Evolutionary conservation across 2,797 vertebrate species (phyloP).

Genomic region (Gorsachius magnificus): DNA sequence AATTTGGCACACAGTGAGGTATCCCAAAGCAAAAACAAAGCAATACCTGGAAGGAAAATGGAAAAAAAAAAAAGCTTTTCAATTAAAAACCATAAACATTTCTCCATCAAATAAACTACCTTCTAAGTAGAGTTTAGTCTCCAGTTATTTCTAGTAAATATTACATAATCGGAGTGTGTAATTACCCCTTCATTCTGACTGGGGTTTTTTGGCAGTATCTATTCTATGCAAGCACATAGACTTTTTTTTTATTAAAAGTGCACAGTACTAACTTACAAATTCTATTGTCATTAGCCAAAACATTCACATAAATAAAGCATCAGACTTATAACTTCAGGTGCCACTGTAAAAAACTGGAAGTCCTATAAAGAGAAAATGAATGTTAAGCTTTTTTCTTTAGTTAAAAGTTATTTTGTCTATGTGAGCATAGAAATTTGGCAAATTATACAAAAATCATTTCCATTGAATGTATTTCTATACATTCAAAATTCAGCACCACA

Average conservation of each 20-base stretch:
- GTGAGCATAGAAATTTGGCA: neutral
- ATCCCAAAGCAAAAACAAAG: slow-evolving; percentile 95
- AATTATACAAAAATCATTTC: neutral
- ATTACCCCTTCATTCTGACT: neutral
- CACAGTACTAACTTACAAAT: neutral
- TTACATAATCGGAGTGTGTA: neutral
- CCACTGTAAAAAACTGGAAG: neutral
- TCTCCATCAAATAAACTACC: neutral
- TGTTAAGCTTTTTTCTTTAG: neutral
- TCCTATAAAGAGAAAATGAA: neutral
- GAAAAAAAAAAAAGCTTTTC: neutral
- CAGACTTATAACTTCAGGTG: neutral
- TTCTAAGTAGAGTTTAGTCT: neutral
- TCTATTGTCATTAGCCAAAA: neutral
- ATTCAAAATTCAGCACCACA: neutral
- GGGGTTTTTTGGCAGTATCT: neutral
- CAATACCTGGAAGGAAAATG: slow-evolving; percentile 84
- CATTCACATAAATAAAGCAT: neutral
- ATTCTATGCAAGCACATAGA: neutral
- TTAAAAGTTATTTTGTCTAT: neutral
- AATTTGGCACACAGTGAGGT: slow-evolving; percentile 97
- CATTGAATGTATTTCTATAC: neutral
- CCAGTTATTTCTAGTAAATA: neutral
- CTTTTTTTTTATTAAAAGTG: neutral
- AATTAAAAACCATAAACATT: neutral